Evolutionary conservation across 2,888 invertebrate genomes (phyloP).

Genomic region (Conus canariensis): DNA sequence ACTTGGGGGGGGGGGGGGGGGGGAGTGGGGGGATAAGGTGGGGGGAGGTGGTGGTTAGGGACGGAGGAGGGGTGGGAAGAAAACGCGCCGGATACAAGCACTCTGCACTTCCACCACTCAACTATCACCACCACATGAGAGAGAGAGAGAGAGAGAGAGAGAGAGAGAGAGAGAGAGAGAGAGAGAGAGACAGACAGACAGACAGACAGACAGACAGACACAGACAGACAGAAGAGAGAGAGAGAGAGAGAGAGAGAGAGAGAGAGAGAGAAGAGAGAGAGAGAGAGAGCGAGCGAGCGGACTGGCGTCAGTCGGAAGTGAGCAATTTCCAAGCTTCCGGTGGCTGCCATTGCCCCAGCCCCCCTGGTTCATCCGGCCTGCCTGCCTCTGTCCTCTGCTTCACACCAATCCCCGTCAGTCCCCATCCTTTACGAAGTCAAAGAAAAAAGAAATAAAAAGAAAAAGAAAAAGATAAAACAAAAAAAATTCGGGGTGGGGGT

Average conservation of each 20-base stretch:
- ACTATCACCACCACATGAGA: neutral
- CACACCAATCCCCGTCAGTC: neutral
- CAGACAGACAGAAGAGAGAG: neutral
- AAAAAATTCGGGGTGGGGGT: too few species aligned
- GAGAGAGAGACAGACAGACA: neutral
- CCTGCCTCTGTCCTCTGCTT: neutral
- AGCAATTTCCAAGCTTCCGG: neutral
- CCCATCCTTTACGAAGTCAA: neutral
- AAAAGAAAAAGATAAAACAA: too few species aligned
- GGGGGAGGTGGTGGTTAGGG: neutral
- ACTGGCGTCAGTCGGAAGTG: neutral
- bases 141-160: neutral
- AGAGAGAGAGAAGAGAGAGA: neutral
- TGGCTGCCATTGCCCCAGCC: neutral
- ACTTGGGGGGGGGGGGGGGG: neutral
- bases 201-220: neutral
- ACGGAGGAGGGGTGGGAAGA: neutral
- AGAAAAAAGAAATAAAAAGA: too few species aligned
- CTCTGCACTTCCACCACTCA: too few species aligned
- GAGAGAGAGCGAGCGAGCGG: neutral
- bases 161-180: neutral
- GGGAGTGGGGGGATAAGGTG: neutral
- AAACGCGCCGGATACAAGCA: too few species aligned
- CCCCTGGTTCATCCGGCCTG: neutral
- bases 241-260: neutral